Evolutionary conservation across 1,140 invertebrate species (phyloP), one percentile per base, ranked within the genome.

Genomic region (Hirudo medicinalis): DNA sequence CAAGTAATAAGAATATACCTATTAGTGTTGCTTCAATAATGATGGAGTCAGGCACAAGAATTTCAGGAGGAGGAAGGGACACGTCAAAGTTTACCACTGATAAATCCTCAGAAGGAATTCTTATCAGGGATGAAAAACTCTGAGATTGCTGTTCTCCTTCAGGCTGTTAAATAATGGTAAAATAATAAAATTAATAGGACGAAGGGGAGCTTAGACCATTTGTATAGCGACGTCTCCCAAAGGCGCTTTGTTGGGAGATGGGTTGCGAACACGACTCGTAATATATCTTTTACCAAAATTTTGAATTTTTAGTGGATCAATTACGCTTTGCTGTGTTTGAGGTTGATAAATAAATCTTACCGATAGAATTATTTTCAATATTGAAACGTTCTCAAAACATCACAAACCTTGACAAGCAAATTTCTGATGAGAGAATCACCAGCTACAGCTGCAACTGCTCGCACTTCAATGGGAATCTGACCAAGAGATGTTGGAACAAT

Each of bases 401-500:
- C 17, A 63, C 11, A 79, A 81, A 89, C 88, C 80, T 89, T 88
- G 27, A 92, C 89, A 9, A 88, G 82, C 1, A 92, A 82, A 74
- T 86, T 86, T 69, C 86, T 85, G 70, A 88, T 85, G 0, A 90
- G 81, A 27, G 87, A 85, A 80, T 94, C 91, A 22, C 88, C 89
- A 72, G 87, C 88, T 71, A 86, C 75, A 29, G 83, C 79, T 69
- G 86, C 86, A 25, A 82, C 86, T 3, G 90, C 91, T 27, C 86
- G 87, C 5, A 90, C 86, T 80, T 89, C 89, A 0, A 94, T 85
- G 15, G 86, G 86, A 27, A 91, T 86, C 2, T 86, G 83, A 22
- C 91, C 91, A 20, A 91, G 78, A 75, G 87, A 85, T 74, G 85
- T 86, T 0, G 91, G 88, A 43, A 86, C 87, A 20, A 94, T 89